Evolutionary conservation across 2,888 invertebrate species (phyloP), one percentile per base, ranked within the genome.

Genomic region (Amiota communis): DNA sequence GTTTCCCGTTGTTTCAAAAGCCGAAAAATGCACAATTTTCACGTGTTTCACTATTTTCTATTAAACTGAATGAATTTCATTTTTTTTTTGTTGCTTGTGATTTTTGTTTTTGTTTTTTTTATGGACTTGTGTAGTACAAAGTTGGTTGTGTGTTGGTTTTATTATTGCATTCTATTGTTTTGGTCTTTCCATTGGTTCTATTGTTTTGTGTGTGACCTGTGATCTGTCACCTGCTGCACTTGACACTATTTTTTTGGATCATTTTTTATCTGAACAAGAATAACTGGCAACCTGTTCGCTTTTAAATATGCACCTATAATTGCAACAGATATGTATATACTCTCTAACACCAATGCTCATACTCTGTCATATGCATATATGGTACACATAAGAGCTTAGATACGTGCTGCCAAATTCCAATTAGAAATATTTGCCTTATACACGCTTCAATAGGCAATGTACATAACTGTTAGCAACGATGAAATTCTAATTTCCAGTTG

Each of bases 281-380:
- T 11, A n/a, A 59, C 51, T 75, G 80, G 76, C 82, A 82, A 82
- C 82, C 85, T 82, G 84, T 82, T 85, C 81, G 79, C 70, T 17
- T 15, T 59, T 20, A 8, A 76, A 75, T 36, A 4, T 36, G 36
- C 36, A 36, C 23, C 23, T 23, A 73, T 75, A 79, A 84, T 84
- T 85, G 0, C 36, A 36, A 36, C 36, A 36, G n/a, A n/a, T n/a
- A n/a, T n/a, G n/a, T n/a, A n/a, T n/a, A n/a, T n/a, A n/a, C n/a
- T n/a, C n/a, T n/a, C n/a, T n/a, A n/a, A n/a, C 36, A 36, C 36
- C 0, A 6, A 36, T 2, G 6, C 36, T 36, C 36, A 6, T 2
- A 36, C 36, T 2, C 36, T 36, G 6, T 0, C 36, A 36, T n/a
- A n/a, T n/a, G 36, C 8, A 36, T n/a, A 23, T 23, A 23, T 3